Evolutionary conservation across 2,797 vertebrate species (phyloP), one percentile per base, ranked within the genome.

Genomic region (Potorous gilbertii): DNA sequence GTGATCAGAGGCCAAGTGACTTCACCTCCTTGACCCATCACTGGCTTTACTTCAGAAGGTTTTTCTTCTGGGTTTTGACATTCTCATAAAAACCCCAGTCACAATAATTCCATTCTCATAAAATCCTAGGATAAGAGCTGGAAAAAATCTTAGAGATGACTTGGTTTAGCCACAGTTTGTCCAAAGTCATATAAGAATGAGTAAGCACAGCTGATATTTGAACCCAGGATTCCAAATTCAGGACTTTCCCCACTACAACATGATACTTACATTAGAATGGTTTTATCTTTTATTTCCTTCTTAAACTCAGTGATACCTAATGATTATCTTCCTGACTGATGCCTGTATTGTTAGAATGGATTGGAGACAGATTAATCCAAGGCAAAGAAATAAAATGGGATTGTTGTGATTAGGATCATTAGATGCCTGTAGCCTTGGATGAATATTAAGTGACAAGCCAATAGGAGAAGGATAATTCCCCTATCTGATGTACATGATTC

Each of bases 301-400:
- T 87, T 50, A 4, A 87, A 87, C 11, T 10, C 74, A 46, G 8
- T 81, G 18, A 46, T 50, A 87, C 24, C 62, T 27, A 50, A 27
- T 46, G 74, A 50, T 87, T 87, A 50, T 87, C 21, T 87, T 87
- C 34, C 21, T 8, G 94, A 92, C 94, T 93, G 93, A 96, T 95
- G 56, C 54, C 1, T 66, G 91, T 92, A 62, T 92, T 92, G 57
- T 96, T 91, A 50, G 91, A 92, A 92, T 21, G 8, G 91, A 95
- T 12, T 54, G 94, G 94, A 94, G 57, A n/a, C 87, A 93, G 95
- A 95, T 96, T 95, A 94, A 96, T 95, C 92, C 96, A 81, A 94
- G 94, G 40, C 91, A 92, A 89, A 74, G 81, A 56, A 81, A 94
- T 74, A 74, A 54, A 90, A 56, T 0, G 2, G 90, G 66, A 50